phyloP scores from a whole-genome alignment of 2,797 vertebrate genomes.

The Stomatorhinus walkeri region DNA sequence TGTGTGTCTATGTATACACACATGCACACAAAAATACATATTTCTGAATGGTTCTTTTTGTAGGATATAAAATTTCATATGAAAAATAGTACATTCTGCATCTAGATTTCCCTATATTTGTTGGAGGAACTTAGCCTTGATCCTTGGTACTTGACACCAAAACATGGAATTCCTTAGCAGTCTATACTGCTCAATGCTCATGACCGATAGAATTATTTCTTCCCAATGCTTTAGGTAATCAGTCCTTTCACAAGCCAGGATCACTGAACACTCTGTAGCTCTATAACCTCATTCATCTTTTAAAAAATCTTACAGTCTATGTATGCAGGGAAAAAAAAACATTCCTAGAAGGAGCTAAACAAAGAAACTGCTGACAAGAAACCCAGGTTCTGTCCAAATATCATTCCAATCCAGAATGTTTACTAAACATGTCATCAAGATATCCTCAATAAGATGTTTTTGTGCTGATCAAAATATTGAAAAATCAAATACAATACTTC shows the following conservation, averaged over 20 bases:
- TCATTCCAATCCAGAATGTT: not conserved
- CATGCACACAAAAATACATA: not conserved
- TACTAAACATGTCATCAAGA: not conserved
- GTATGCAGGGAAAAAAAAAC: not conserved
- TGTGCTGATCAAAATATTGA: not conserved
- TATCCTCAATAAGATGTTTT: not conserved
- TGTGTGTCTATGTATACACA: no score
- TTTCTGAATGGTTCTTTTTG: not conserved
- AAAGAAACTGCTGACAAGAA: not conserved
- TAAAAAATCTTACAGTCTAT: not conserved
- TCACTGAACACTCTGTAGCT: not conserved
- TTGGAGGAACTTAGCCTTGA: conserved; percentile 4
- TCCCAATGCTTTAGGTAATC: conserved; percentile 16
- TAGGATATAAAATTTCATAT: not conserved
- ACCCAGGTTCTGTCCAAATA: not conserved
- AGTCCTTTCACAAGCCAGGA: conserved; percentile 6
- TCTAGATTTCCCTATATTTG: not conserved
- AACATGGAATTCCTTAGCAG: conserved; percentile 4
- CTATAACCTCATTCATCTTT: not conserved
- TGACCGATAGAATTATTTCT: not conserved
- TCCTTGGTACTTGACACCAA: conserved; percentile 3
- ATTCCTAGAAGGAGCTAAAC: not conserved
- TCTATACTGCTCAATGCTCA: not conserved
- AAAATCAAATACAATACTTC: not conserved
- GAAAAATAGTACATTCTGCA: not conserved